Evolutionary conservation across 1,140 invertebrate genomes (phyloP).

Genomic region (Pomacea maculata): DNA sequence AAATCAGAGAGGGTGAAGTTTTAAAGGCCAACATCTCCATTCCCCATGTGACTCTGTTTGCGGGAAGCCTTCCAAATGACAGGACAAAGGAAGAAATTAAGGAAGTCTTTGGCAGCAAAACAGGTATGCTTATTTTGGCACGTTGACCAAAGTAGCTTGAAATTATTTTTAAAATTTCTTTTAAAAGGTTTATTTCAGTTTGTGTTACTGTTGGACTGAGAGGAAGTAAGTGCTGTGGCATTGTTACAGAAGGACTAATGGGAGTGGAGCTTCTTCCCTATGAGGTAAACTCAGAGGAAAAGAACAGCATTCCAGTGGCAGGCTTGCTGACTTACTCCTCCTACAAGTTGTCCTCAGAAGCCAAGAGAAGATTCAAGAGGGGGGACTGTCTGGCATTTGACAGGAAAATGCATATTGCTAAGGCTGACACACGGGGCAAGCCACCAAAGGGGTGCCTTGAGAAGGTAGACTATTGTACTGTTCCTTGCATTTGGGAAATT

Average conservation of each 20-base stretch:
- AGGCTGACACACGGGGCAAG: conserved; percentile 99
- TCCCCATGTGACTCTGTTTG: conserved; percentile 99
- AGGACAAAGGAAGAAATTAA: conserved; percentile 99
- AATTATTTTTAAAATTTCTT: neutral
- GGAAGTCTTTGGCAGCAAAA: conserved; percentile 98
- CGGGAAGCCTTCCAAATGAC: conserved; percentile 99
- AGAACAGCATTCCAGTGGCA: conserved; percentile 91
- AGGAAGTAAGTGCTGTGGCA: conserved; percentile 1
- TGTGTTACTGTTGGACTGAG: neutral
- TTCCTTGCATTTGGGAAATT: neutral
- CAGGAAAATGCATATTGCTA: conserved; percentile 99
- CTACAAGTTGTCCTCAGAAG: conserved; percentile 97
- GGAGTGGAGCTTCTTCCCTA: conserved; percentile 99
- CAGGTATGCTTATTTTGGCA: conserved; percentile 77
- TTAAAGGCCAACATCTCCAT: conserved; percentile 99
- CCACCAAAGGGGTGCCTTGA: conserved; percentile 98
- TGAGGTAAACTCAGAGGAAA: conserved; percentile 90
- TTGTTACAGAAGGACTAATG: conserved; percentile 85
- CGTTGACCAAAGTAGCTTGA: neutral
- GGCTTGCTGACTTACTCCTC: conserved; percentile 99
- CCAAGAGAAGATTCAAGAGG: conserved; percentile 86
- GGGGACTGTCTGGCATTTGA: conserved; percentile 78
- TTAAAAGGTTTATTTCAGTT: neutral
- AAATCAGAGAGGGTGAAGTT: conserved; percentile 99
- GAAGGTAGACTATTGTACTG: conserved; percentile 74